Evolutionary conservation across 2,113 vertebrate species (phyloP).

Genomic region (Calypte anna): DNA sequence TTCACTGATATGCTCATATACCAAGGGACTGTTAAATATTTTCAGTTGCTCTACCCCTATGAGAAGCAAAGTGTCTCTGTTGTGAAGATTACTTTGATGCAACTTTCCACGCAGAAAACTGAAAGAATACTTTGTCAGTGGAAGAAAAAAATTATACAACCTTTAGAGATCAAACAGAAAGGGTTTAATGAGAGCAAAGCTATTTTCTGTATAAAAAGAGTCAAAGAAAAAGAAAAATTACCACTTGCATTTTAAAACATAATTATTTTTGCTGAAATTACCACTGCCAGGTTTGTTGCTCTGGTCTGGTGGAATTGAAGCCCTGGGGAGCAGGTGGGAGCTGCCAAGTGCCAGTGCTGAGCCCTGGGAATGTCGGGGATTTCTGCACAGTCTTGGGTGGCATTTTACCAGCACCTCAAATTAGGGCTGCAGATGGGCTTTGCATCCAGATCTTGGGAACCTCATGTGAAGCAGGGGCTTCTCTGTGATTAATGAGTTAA

Average conservation of each 20-base stretch:
- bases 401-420: not conserved
- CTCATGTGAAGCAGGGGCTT: not conserved
- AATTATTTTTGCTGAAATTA: not conserved
- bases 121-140: not conserved
- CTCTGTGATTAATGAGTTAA: not conserved
- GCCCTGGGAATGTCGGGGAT: not conserved
- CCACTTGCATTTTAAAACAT: not conserved
- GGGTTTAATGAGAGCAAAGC: not conserved
- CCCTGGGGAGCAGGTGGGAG: fast-evolving
- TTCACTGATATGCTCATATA: not conserved
- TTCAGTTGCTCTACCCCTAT: not conserved
- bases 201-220: not conserved
- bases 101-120: not conserved
- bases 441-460: not conserved
- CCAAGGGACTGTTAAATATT: not conserved
- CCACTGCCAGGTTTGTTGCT: not conserved
- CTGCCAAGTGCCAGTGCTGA: not conserved
- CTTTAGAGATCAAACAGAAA: not conserved
- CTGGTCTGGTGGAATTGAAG: not conserved
- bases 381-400: not conserved
- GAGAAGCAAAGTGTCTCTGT: not conserved
- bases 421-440: not conserved
- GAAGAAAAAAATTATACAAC: not conserved
- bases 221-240: not conserved
- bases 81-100: not conserved